Evolutionary conservation across 2,113 vertebrate species (phyloP), one percentile per base, ranked within the genome.

Genomic region (Phocoena sinus): DNA sequence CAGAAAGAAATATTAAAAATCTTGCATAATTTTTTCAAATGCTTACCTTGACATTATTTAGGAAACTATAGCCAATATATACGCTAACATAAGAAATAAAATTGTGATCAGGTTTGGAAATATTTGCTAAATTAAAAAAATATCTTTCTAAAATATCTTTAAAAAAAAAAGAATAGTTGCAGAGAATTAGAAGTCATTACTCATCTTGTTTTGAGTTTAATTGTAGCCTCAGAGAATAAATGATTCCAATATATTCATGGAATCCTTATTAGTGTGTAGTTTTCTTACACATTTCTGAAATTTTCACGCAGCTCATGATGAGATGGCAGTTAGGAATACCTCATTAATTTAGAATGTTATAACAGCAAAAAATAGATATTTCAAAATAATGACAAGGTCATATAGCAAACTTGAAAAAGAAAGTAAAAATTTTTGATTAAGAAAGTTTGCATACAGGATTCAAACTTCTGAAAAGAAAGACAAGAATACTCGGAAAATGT

Each of bases 21-120:
- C 4, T 14, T 74, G 4, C 23, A 13, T 86, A 73, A 28, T 13
- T 50, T 6, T 80, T 86, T 77, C 44, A 63, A 60, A 81, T 41
- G 5, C 3, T 67, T 11, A 60, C 12, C 26, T 79, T 53, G 28
- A 71, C 4, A 47, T 1, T 56, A 25, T 23, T 31, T 63, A 47
- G 31, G 67, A 86, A 41, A n/a, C 13, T 6, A 56, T 79, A 84
- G 8, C 14, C 47, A 13, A 73, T 84, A 33, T 79, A 10, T 33
- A 83, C 33, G 63, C 63, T 85, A 65, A 56, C 33, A 38, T 47
- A 47, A 79, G 7, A 79, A 58, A 94, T 63, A 44, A 50, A 71
- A 68, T 53, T 89, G 25, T 89, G 26, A 47, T 63, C 12, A 82
- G 26, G 44, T 33, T 89, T 94, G 56, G 6, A 97, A 86, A 41